These are phyloP conservation scores for Ophion ellenae DNA, from an alignment of 2,888 invertebrate genomes.

Conservation along the genomic window DNA sequence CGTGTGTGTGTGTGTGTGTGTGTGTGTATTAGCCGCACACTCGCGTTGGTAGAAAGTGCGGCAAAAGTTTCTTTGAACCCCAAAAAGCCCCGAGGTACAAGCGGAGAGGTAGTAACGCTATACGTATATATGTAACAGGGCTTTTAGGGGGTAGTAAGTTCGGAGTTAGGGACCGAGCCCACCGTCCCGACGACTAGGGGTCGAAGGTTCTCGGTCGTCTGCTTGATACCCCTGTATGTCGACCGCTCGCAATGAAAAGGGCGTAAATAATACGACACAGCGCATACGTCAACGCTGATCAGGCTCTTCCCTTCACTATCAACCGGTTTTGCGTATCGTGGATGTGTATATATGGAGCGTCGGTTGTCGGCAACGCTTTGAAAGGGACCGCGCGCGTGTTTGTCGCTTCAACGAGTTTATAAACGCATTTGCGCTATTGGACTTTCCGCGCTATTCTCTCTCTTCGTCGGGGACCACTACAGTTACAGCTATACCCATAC, in stretches of 20 bases:
- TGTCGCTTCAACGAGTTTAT: constrained; percentile 72
- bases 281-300: not conserved
- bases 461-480: constrained; percentile 29
- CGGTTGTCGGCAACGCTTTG: constrained; percentile 62
- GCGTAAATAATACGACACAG: not conserved
- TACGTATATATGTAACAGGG: not conserved
- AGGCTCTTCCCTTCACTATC: constrained; percentile 1
- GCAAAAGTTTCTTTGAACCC: constrained; percentile 66
- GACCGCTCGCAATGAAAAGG: not conserved
- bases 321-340: constrained; percentile 4
- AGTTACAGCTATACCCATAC: not conserved
- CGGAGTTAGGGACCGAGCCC: constrained; percentile 48
- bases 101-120: constrained; percentile 19
- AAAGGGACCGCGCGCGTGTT: constrained; percentile 65
- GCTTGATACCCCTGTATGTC: constrained; percentile 18
- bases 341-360: constrained; percentile 15
- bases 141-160: constrained; percentile 26
- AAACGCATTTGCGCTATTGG: constrained; percentile 78
- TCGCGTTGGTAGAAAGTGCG: constrained; percentile 23
- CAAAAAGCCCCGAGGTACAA: constrained; percentile 60
- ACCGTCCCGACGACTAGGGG: constrained; percentile 56
- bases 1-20: too few species aligned
- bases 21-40: not conserved
- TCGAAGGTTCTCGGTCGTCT: constrained; percentile 61
- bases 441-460: constrained; percentile 64